Conservation (phyloP, 2,113 vertebrate genomes). For the Equus quagga region DNA sequence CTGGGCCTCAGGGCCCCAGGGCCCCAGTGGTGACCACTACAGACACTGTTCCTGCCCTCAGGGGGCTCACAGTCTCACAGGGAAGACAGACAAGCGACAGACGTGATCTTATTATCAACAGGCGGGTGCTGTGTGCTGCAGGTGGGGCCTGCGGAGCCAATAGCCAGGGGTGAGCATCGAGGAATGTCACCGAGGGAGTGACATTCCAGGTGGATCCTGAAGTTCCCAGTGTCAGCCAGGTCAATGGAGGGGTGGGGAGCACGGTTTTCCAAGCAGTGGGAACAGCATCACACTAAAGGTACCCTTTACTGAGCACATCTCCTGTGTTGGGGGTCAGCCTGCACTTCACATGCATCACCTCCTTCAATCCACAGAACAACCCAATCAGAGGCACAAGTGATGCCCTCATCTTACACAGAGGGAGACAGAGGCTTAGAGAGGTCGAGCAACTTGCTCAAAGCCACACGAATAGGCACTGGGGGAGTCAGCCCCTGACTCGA, state of each 20-base stretch:
- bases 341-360: background rate
- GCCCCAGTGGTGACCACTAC: background rate
- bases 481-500: background rate
- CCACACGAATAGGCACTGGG: background rate
- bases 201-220: background rate
- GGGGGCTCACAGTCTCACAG: background rate
- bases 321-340: background rate
- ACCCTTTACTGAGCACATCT: background rate
- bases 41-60: background rate
- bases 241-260: background rate
- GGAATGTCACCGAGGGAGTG: background rate
- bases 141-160: background rate
- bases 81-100: background rate
- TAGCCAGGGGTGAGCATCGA: background rate
- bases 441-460: background rate
- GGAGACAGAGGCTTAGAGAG: background rate
- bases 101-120: background rate
- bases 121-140: background rate
- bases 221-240: background rate
- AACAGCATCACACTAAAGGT: background rate
- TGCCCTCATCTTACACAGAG: background rate
- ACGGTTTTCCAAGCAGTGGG: background rate
- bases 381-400: background rate
- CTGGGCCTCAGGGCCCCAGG: background rate
- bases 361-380: background rate